Conservation (phyloP, 2,113 vertebrate genomes). For the Neotragus pygmaeus region DNA sequence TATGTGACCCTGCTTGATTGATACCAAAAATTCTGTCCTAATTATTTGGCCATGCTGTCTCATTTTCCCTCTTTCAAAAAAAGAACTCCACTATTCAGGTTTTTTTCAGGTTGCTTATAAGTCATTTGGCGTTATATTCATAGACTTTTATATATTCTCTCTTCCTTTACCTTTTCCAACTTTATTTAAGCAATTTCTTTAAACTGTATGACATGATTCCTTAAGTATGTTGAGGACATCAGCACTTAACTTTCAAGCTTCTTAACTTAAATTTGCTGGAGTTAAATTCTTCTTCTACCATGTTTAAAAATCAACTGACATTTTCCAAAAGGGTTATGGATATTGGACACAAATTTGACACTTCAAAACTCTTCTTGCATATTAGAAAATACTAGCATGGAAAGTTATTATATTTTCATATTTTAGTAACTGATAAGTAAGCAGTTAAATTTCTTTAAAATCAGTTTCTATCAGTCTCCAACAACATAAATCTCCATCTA, state of each 20-base stretch:
- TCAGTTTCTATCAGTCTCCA: not conserved
- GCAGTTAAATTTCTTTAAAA: slow-evolving; percentile 19
- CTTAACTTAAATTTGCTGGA: not conserved
- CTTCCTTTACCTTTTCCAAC: not conserved
- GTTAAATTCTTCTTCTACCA: slow-evolving; percentile 15
- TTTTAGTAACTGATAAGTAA: not conserved
- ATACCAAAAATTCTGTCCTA: not conserved
- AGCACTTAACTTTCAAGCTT: not conserved
- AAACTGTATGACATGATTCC: not conserved
- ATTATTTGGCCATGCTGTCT: not conserved
- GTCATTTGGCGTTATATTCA: not conserved
- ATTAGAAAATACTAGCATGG: not conserved
- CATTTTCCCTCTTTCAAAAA: slow-evolving; percentile 21
- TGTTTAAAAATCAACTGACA: not conserved
- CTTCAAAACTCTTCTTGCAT: not conserved
- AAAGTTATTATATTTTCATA: not conserved
- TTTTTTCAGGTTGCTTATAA: not conserved
- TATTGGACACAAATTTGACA: slow-evolving; percentile 7
- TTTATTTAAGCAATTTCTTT: slow-evolving; percentile 12
- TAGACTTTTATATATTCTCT: not conserved
- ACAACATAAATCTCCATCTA: not conserved
- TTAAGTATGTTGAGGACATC: not conserved
- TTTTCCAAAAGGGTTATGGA: not conserved
- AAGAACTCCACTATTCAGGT: not conserved
- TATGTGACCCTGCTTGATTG: not conserved